Evolutionary conservation across 2,113 vertebrate genomes (phyloP).

Genomic region (Notarius quadriscutis): DNA sequence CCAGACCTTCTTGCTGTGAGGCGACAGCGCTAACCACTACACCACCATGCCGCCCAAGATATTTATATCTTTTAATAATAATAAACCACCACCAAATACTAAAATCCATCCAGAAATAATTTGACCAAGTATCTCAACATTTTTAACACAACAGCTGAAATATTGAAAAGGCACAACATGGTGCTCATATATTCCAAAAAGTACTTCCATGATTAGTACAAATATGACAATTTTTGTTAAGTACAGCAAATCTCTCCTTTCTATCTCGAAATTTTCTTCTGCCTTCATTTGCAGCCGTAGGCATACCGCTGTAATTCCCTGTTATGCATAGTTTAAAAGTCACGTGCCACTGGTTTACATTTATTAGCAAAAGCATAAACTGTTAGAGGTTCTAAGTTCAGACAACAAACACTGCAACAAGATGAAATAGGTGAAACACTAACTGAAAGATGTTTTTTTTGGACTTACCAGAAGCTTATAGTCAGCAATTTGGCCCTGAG

Average conservation of each 20-base stretch:
- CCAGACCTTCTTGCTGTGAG: too few species aligned
- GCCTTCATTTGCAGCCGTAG: background rate
- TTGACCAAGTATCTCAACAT: background rate
- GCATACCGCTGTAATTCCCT: background rate
- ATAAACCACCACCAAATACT: too few species aligned
- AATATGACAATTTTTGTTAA: too few species aligned
- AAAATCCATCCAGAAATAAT: background rate
- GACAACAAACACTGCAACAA: background rate
- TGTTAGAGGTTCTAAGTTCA: background rate
- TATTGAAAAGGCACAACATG: background rate
- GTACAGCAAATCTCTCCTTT: background rate
- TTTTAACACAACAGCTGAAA: background rate
- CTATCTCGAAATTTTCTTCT: background rate
- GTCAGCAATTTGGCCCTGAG: constrained; percentile 76
- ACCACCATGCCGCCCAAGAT: too few species aligned
- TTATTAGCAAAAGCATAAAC: background rate
- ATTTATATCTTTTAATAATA: background rate
- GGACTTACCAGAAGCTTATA: constrained; percentile 76
- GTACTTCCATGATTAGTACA: background rate
- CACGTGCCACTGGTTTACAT: background rate
- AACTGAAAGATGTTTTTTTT: background rate
- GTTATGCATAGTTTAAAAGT: background rate
- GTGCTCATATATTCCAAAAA: background rate
- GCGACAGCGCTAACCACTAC: too few species aligned
- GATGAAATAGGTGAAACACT: background rate